Percentiles rank a stretch among this genome's conserved stretches.
These are phyloP conservation scores for Phalanger gymnotis DNA, from an alignment of 2,797 vertebrate genomes.

Conservation along the genomic window DNA sequence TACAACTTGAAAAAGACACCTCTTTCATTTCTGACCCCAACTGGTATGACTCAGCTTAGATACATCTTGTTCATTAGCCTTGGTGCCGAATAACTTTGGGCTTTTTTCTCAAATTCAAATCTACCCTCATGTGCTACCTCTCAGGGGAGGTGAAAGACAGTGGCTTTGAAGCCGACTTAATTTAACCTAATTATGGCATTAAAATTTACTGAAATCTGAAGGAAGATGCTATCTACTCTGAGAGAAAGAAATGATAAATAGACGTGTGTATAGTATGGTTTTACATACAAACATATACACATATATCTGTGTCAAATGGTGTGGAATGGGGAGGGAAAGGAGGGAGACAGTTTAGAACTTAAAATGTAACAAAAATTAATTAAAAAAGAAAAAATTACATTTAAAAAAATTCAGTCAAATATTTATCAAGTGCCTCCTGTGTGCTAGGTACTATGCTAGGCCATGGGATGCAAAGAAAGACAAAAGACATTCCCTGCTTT, in stretches of 20 bases:
- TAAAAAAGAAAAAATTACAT: neutral
- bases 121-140: neutral
- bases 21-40: neutral
- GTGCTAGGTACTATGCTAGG: neutral
- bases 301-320: neutral
- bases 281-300: too few species aligned
- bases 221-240: neutral
- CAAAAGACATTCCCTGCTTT: neutral
- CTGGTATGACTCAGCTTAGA: neutral
- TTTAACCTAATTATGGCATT: neutral
- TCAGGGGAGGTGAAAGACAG: neutral
- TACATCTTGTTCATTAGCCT: neutral
- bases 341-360: neutral
- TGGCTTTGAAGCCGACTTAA: neutral
- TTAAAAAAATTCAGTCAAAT: neutral
- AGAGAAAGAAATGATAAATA: neutral
- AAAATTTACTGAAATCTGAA: neutral
- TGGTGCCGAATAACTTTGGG: conserved; percentile 21
- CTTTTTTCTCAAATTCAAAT: neutral
- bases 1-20: neutral
- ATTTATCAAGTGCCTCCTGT: neutral
- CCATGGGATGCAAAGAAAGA: neutral
- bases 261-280: neutral
- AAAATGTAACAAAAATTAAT: neutral
- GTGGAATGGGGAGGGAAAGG: neutral